Conservation (phyloP, 2,888 invertebrate genomes). For the Carpatolechia fugitivella region DNA sequence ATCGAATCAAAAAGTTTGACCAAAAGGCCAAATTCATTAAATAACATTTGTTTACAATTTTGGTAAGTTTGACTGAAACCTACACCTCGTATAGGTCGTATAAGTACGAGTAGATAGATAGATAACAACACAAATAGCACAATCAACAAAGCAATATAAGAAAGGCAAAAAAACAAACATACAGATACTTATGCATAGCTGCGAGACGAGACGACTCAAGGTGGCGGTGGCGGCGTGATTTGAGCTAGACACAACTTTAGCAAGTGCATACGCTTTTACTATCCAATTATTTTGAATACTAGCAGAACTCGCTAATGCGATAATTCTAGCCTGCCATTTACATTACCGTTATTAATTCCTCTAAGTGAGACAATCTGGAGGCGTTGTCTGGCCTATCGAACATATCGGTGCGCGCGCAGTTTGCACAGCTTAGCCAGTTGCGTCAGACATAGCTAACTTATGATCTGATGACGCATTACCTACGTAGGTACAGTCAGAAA, state of each 20-base stretch:
- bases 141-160: too few species aligned
- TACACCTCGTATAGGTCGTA: too few species aligned
- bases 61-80: too few species aligned
- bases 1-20: too few species aligned
- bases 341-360: background rate
- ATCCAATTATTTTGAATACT: background rate
- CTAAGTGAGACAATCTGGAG: slow-evolving; percentile 4
- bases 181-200: too few species aligned
- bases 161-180: too few species aligned
- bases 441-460: slow-evolving; percentile 36
- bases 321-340: background rate
- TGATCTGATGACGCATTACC: slow-evolving; percentile 35
- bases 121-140: too few species aligned
- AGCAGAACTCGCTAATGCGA: background rate
- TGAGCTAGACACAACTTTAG: slow-evolving; percentile 23
- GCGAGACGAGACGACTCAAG: too few species aligned
- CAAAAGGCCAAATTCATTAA: too few species aligned
- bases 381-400: slow-evolving; percentile 26
- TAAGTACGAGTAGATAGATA: too few species aligned
- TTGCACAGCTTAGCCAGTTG: slow-evolving; percentile 28
- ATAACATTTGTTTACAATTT: too few species aligned
- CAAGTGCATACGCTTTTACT: background rate
- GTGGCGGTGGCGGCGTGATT: too few species aligned
- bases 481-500: background rate
- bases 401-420: slow-evolving; percentile 35